These are phyloP conservation scores for Tyria jacobaeae DNA, from an alignment of 2,888 invertebrate genomes.

Conservation along the genomic window DNA sequence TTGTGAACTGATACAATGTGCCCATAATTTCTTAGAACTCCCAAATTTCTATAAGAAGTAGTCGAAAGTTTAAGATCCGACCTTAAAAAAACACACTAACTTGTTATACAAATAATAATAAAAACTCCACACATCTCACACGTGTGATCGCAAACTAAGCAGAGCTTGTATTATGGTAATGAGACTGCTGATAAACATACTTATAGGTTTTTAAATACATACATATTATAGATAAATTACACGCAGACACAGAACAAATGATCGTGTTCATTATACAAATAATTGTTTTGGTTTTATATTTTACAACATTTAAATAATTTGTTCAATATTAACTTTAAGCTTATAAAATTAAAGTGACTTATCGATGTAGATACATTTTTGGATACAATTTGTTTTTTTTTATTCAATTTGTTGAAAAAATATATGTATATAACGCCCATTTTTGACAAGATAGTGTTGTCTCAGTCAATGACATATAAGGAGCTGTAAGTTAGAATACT, in stretches of 20 bases:
- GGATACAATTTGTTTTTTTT: slow-evolving; percentile 10
- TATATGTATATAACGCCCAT: slow-evolving; percentile 2
- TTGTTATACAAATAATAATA: not conserved
- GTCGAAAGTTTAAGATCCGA: not conserved
- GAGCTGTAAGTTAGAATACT: too few species aligned
- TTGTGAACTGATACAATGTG: slow-evolving; percentile 8
- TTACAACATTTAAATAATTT: not conserved
- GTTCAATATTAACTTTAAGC: slow-evolving; percentile 1
- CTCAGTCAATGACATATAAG: too few species aligned
- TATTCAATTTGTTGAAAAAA: slow-evolving; percentile 27
- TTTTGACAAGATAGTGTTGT: not conserved
- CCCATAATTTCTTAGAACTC: not conserved
- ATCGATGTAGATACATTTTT: slow-evolving; percentile 23
- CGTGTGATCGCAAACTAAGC: too few species aligned
- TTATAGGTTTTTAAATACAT: too few species aligned
- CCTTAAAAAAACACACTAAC: not conserved
- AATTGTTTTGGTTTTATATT: not conserved
- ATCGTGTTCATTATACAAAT: too few species aligned
- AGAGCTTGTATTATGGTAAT: too few species aligned
- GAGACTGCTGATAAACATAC: too few species aligned
- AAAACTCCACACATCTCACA: too few species aligned
- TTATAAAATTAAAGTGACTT: slow-evolving; percentile 9
- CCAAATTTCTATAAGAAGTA: not conserved
- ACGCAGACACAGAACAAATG: too few species aligned
- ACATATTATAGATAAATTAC: too few species aligned